Evolutionary conservation across 2,113 vertebrate genomes (phyloP).

Genomic region (Entosphenus tridentatus): DNA sequence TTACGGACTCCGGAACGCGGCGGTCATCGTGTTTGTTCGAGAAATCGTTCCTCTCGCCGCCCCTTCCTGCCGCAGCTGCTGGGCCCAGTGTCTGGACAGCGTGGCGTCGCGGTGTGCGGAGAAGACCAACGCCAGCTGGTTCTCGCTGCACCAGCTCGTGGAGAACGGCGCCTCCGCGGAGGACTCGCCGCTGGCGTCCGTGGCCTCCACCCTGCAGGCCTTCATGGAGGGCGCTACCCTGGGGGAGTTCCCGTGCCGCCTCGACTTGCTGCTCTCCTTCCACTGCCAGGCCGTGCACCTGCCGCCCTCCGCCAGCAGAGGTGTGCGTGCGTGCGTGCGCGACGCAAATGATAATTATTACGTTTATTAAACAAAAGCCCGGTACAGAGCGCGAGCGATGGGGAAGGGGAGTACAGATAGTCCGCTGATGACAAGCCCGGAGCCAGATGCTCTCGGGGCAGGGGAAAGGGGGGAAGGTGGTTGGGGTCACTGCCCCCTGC

Average conservation of each 20-base stretch:
- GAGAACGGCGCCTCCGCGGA: constrained; percentile 24
- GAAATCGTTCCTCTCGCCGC: background rate
- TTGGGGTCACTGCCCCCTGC: too few relatives aligned
- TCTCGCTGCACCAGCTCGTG: constrained; percentile 78
- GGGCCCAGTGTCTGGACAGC: constrained; percentile 75
- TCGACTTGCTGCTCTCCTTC: constrained; percentile 53
- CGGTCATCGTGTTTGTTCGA: background rate
- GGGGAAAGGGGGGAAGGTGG: too few relatives aligned
- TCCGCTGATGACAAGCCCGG: too few relatives aligned
- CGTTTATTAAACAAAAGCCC: too few relatives aligned
- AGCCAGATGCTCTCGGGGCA: too few relatives aligned
- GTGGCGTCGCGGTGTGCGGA: constrained; percentile 42
- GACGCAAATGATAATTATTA: background rate
- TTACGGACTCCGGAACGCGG: too few relatives aligned
- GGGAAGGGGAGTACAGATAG: too few relatives aligned
- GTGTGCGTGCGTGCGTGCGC: constrained; percentile 18
- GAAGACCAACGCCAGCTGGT: constrained; percentile 67
- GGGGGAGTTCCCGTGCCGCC: constrained; percentile 51
- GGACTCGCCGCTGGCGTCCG: constrained; percentile 23
- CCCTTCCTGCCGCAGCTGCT: constrained; percentile 32
- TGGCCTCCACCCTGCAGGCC: constrained; percentile 49
- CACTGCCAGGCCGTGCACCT: constrained; percentile 70
- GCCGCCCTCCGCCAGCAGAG: constrained; percentile 33
- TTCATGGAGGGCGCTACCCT: constrained; percentile 71
- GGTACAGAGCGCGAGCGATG: too few relatives aligned